Evolutionary conservation across 1,140 invertebrate species (phyloP), one percentile per base, ranked within the genome.

Genomic region (Pygmarrhopalites habei): DNA sequence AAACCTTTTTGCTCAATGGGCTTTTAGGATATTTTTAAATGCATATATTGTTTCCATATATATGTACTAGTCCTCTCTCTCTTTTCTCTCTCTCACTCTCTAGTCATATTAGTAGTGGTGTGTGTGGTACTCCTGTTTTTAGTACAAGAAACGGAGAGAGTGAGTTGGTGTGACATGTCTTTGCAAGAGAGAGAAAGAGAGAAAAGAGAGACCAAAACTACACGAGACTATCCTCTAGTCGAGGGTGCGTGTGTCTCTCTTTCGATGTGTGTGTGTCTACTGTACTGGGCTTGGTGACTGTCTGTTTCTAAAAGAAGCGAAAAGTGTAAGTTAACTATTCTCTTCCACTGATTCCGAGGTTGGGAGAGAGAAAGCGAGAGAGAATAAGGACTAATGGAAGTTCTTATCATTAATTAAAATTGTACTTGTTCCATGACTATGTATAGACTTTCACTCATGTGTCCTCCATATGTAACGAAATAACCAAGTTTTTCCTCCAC

Each of bases 361-460:
- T 46, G 4, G n/a, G 49, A 26, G 49, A 26, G 49, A 52, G 14
- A 21, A 19, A 5, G 14, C 21, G 23, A 23, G 25, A 28, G 21
- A 26, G 49, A 28, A 29, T 23, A n/a, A 29, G 23, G n/a, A 12
- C 49, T 52, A 52, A 52, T 52, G 49, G 49, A 52, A 52, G 49
- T 52, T 52, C 49, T 52, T 52, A 52, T 52, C 49, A 52, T 52
- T 52, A 52, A 52, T 52, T 52, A 52, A 52, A 52, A 52, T 23
- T 28, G 23, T 52, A 28, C 49, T 52, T 46, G 5, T 21, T 46
- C 44, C 21, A 35, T 35, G n/a, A n/a, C n/a, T n/a, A n/a, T n/a
- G n/a, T n/a, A n/a, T n/a, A n/a, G n/a, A n/a, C n/a, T n/a, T n/a
- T 35, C 5, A 35, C 32, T 35, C 32, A 35, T 35, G 32, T 35